Percentiles rank a stretch among this genome's conserved stretches.
phyloP scores from a whole-genome alignment of 2,113 vertebrate species.

The Scophthalmus maximus region DNA sequence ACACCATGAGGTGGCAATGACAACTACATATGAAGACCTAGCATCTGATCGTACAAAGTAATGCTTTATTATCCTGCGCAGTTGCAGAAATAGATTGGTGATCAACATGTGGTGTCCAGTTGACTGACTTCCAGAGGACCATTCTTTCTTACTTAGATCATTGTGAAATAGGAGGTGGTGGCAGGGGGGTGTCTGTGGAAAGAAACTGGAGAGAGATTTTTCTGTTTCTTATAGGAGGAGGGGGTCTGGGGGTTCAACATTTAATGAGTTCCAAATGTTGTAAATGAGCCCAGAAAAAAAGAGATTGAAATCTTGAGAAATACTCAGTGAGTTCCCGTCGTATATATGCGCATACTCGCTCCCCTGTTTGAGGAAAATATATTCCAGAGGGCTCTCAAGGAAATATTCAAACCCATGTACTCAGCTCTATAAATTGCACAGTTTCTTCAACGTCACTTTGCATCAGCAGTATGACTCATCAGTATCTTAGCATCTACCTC shows the following conservation, averaged over 20 bases:
- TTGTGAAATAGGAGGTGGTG: slow-evolving; percentile 82
- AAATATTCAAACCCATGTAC: slow-evolving; percentile 43
- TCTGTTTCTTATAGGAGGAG: slow-evolving; percentile 78
- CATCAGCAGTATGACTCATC: slow-evolving; percentile 47
- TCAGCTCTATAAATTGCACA: slow-evolving; percentile 24
- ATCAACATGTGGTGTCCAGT: slow-evolving; percentile 83
- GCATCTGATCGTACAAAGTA: slow-evolving; percentile 57
- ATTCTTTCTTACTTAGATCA: slow-evolving; percentile 85
- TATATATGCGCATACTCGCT: slow-evolving; percentile 46
- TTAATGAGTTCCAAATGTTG: slow-evolving; percentile 89
- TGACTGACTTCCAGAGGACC: slow-evolving; percentile 83
- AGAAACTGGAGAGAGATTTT: slow-evolving; percentile 78
- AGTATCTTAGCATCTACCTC: slow-evolving; percentile 19
- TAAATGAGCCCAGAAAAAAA: slow-evolving; percentile 73
- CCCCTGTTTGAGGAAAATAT: slow-evolving; percentile 46
- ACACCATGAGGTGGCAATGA: slow-evolving; percentile 10
- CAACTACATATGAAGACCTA: slow-evolving; percentile 31
- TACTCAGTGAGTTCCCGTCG: slow-evolving; percentile 62
- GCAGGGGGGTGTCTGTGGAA: slow-evolving; percentile 82
- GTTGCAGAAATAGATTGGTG: slow-evolving; percentile 66
- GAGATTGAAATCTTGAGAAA: slow-evolving; percentile 77
- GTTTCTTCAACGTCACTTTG: slow-evolving; percentile 15
- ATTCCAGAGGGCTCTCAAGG: slow-evolving; percentile 42
- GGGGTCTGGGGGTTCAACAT: slow-evolving; percentile 64
- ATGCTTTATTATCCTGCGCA: slow-evolving; percentile 54